Percentiles rank a stretch among this genome's conserved stretches.
These are phyloP conservation scores for Ophthalmolycus amberensis DNA, from an alignment of 2,113 vertebrate species.

Conservation along the genomic window DNA sequence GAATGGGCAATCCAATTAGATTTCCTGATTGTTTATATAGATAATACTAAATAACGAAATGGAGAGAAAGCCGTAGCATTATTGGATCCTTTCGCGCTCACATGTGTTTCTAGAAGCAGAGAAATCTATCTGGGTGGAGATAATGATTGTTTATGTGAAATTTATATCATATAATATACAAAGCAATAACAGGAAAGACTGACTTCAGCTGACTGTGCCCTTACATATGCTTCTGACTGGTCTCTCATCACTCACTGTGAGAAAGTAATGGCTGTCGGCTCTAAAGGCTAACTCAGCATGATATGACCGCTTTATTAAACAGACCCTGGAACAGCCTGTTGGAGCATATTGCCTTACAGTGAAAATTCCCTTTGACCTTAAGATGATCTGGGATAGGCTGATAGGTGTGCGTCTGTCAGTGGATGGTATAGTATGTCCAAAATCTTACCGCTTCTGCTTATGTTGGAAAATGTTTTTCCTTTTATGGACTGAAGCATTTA, in stretches of 20 bases:
- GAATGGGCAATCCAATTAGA: not conserved
- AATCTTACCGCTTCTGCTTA: slow-evolving; percentile 43
- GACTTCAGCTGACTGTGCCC: slow-evolving; percentile 53
- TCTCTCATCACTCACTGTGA: slow-evolving; percentile 64
- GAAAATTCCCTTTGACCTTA: slow-evolving; percentile 63
- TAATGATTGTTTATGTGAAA: slow-evolving; percentile 72
- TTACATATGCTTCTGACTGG: slow-evolving; percentile 63
- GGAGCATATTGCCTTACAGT: slow-evolving; percentile 43
- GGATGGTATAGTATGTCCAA: slow-evolving; percentile 42
- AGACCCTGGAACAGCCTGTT: slow-evolving; percentile 51
- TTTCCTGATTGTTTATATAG: slow-evolving; percentile 34
- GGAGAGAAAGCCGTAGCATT: slow-evolving; percentile 11
- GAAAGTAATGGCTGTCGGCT: slow-evolving; percentile 61
- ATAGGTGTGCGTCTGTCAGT: slow-evolving; percentile 58
- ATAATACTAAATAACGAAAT: not conserved
- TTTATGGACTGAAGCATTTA: slow-evolving; percentile 48
- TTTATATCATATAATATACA: slow-evolving; percentile 54
- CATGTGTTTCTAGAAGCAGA: slow-evolving; percentile 36
- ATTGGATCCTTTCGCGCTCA: slow-evolving; percentile 5
- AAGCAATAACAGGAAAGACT: slow-evolving; percentile 67
- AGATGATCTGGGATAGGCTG: slow-evolving; percentile 53
- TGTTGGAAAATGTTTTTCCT: slow-evolving; percentile 59
- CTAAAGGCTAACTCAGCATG: slow-evolving; percentile 75
- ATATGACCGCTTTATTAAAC: slow-evolving; percentile 65
- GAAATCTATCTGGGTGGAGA: slow-evolving; percentile 52